These are phyloP conservation scores for Rhagoletis pomonella DNA, from an alignment of 1,140 invertebrate species.

Conservation along the genomic window DNA sequence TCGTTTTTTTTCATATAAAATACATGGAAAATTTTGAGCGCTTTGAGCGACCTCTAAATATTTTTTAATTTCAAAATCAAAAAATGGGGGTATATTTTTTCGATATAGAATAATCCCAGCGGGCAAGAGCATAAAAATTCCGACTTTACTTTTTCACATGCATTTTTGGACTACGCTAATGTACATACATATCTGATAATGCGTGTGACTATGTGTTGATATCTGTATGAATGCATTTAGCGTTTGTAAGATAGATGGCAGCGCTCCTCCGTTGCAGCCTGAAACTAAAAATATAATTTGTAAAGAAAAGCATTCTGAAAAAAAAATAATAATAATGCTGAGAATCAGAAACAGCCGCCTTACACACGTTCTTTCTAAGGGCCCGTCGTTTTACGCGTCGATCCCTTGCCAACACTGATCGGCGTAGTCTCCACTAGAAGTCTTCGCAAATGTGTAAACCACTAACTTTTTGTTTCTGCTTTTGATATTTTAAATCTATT, in stretches of 20 bases:
- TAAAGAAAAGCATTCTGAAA: slow-evolving; percentile 40
- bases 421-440: neutral
- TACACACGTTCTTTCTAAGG: neutral
- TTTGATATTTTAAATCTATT: slow-evolving; percentile 41
- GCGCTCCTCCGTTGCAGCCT: neutral
- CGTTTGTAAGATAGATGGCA: neutral
- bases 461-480: neutral
- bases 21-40: too few relatives aligned
- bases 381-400: neutral
- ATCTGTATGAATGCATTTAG: neutral
- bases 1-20: too few relatives aligned
- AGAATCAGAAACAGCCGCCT: neutral
- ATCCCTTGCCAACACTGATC: neutral
- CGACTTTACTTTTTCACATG: too few relatives aligned
- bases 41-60: too few relatives aligned
- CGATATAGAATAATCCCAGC: too few relatives aligned
- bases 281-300: slow-evolving; percentile 22
- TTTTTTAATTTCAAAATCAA: too few relatives aligned
- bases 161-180: too few relatives aligned
- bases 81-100: too few relatives aligned
- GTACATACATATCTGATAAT: too few relatives aligned
- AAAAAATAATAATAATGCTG: slow-evolving; percentile 7
- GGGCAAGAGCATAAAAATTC: too few relatives aligned
- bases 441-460: neutral
- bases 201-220: too few relatives aligned